Evolutionary conservation across 2,113 vertebrate genomes (phyloP), one percentile per base, ranked within the genome.

Genomic region (Nothocercus nigrocapillus): DNA sequence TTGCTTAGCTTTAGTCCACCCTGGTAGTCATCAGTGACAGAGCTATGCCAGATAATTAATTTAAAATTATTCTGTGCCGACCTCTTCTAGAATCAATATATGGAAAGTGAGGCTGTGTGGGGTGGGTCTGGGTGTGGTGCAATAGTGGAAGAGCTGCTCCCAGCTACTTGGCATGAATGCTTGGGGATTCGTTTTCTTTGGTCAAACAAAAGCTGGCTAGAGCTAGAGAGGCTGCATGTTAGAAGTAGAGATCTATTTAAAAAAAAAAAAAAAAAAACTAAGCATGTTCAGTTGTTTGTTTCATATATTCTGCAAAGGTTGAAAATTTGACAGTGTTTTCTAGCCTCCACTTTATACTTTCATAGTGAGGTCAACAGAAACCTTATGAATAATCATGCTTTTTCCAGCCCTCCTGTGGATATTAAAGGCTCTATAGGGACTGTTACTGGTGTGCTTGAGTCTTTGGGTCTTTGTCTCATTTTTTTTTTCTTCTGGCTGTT

Each of bases 91-190:
- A 96, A 92, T 68, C 91, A 70, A 17, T 75, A 54, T 81, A 63
- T 75, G 97, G 97, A 96, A 82, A 96, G 91, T 40, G 42, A 90
- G 94, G 86, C 94, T 38, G 95, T 91, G 95, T 94, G 91, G 96
- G 94, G 59, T 96, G 94, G 90, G 1, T 13, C 40, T 90, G 97
- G 96, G 97, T 96, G 98, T 98, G 97, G 97, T 97, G 75, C 83
- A 81, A 14, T 61, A 95, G 28, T 28, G 91, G 89, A 92, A 70
- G 95, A 96, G 92, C 95, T 85, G 73, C 96, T 98, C 97, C 97
- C 95, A 82, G 93, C 73, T 24, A 1, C 34, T 96, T 96, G 96
- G 96, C 96, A 69, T n/a, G 73, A 91, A 74, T 66, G 61, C 93
- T 94, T 81, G 86, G 93, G 93, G 94, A 54, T 78, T 85, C 95